These are phyloP conservation scores for Heteronetta atricapilla DNA, from an alignment of 2,113 vertebrate genomes.

Conservation along the genomic window DNA sequence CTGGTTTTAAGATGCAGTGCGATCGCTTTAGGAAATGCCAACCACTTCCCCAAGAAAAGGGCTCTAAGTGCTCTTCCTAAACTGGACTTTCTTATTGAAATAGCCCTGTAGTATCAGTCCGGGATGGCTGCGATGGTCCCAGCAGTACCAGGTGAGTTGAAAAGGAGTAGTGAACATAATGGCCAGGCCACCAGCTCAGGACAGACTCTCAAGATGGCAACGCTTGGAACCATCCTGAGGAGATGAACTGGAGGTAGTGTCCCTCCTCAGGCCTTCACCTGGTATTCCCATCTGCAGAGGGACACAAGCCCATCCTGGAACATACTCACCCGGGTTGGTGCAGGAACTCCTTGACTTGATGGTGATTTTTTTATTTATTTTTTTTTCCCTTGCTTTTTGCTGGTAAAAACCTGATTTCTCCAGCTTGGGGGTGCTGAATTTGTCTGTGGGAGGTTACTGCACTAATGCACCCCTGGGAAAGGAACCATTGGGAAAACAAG, in stretches of 20 bases:
- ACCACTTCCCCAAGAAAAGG: background rate
- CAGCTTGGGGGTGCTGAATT: background rate
- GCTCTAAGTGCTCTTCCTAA: background rate
- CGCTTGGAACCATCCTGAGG: background rate
- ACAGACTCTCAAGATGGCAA: background rate
- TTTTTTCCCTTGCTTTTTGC: background rate
- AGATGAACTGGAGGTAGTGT: fast-evolving
- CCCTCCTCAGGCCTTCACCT: background rate
- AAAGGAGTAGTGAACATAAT: background rate
- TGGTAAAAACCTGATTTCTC: background rate
- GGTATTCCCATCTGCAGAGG: background rate
- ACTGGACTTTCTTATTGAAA: background rate
- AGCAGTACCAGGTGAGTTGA: too few species aligned
- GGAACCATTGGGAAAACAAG: background rate
- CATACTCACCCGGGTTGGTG: background rate
- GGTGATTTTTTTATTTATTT: too few species aligned
- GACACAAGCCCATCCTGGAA: background rate
- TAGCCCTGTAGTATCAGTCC: fast-evolving
- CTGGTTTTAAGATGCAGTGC: background rate
- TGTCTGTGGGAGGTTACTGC: background rate
- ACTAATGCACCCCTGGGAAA: background rate
- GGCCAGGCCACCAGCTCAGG: background rate
- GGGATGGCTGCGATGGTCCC: background rate
- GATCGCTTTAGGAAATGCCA: background rate
- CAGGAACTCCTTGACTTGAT: background rate